These are phyloP conservation scores for Caerostris extrusa DNA, from an alignment of 1,140 invertebrate genomes.

Conservation along the genomic window DNA sequence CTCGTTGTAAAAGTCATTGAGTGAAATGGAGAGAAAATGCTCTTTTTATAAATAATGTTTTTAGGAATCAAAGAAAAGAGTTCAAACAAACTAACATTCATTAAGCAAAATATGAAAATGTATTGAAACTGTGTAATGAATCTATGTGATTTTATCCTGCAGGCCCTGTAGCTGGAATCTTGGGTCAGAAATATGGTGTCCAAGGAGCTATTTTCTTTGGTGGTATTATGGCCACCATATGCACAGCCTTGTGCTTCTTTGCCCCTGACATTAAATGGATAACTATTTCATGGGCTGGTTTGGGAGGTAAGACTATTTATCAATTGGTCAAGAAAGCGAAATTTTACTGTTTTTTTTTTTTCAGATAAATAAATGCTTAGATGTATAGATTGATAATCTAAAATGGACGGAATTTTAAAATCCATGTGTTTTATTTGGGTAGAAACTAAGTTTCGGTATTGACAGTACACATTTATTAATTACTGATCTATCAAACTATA, in stretches of 20 bases:
- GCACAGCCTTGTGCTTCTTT: slow-evolving; percentile 34
- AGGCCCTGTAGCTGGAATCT: slow-evolving; percentile 70
- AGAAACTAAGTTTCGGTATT: too few relatives aligned
- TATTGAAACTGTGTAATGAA: too few relatives aligned
- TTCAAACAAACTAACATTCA: too few relatives aligned
- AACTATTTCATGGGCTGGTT: slow-evolving; percentile 56
- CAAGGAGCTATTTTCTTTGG: slow-evolving; percentile 18
- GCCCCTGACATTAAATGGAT: slow-evolving; percentile 60
- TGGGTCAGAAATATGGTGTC: slow-evolving; percentile 70
- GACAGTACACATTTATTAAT: too few relatives aligned
- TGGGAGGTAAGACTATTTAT: slow-evolving; percentile 45
- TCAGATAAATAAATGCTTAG: neutral
- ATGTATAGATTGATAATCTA: neutral
- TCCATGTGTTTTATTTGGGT: too few relatives aligned
- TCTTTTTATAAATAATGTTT: too few relatives aligned
- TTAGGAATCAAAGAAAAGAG: too few relatives aligned
- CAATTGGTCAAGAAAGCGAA: neutral
- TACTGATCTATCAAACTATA: too few relatives aligned
- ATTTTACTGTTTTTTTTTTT: neutral
- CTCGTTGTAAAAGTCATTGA: too few relatives aligned
- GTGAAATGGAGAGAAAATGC: too few relatives aligned
- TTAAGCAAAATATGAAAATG: too few relatives aligned
- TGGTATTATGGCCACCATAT: slow-evolving; percentile 9
- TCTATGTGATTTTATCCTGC: neutral
- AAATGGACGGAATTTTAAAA: neutral